Conservation (phyloP, 2,888 invertebrate genomes). For the Phlogophora meticulosa region DNA sequence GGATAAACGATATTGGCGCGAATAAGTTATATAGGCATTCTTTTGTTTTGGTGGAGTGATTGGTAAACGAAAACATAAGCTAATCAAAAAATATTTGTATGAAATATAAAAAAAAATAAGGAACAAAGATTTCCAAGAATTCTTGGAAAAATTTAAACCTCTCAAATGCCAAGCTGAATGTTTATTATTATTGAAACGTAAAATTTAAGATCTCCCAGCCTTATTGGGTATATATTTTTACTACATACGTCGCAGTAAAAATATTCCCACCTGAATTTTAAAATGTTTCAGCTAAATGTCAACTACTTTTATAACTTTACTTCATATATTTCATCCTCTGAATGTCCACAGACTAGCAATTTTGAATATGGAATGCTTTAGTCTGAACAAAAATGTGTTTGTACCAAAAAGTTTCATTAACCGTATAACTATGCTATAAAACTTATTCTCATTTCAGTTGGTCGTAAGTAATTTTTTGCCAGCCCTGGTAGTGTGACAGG, state of each 20-base stretch:
- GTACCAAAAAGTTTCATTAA: constrained; percentile 18
- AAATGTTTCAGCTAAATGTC: constrained; percentile 14
- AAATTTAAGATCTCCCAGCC: no score
- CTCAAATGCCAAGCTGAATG: no score
- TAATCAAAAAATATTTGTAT: neutral
- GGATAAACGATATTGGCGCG: neutral
- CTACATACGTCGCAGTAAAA: neutral
- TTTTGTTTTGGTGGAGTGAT: neutral
- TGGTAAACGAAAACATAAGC: neutral
- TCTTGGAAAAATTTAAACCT: no score
- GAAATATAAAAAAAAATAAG: neutral
- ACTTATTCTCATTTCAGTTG: constrained; percentile 18
- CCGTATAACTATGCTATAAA: constrained; percentile 35
- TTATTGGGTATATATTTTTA: no score
- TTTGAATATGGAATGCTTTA: constrained; percentile 48
- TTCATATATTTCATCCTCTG: constrained; percentile 4
- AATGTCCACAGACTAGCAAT: constrained; percentile 30
- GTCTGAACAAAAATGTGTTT: constrained; percentile 22
- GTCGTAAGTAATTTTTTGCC: neutral
- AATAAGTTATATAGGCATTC: neutral
- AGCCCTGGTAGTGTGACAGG: neutral
- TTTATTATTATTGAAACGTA: no score
- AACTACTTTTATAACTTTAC: constrained; percentile 32
- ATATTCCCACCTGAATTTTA: constrained; percentile 7
- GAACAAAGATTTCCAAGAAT: neutral